Percentiles rank a stretch among this genome's conserved stretches.
Evolutionary conservation across 2,113 vertebrate species (phyloP).

Genomic region (Pampusana beccarii): DNA sequence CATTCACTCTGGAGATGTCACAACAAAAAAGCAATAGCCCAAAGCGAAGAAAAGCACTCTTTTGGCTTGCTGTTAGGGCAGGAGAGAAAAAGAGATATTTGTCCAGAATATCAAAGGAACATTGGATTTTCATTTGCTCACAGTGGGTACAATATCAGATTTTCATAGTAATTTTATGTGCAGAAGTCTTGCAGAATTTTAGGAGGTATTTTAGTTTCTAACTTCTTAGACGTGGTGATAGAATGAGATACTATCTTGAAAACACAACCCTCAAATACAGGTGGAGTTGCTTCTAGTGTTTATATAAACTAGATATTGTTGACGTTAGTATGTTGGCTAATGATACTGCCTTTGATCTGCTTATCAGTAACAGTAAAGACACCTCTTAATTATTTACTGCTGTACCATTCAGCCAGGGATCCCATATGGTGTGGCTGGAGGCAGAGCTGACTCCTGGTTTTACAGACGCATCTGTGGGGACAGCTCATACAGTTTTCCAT

Average conservation of each 20-base stretch:
- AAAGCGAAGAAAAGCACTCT: constrained; percentile 15
- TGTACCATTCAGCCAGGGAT: neutral
- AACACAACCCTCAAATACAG: neutral
- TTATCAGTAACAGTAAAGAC: neutral
- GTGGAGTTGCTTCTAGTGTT: constrained; percentile 30
- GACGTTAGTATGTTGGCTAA: neutral
- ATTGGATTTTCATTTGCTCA: neutral
- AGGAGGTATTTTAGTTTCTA: neutral
- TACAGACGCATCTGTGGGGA: neutral
- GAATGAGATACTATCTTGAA: neutral
- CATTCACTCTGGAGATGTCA: constrained; percentile 1
- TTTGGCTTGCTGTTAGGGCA: neutral
- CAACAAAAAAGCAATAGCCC: constrained; percentile 24
- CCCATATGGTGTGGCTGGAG: neutral
- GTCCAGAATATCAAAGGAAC: neutral
- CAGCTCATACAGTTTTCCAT: neutral
- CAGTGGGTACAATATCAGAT: neutral
- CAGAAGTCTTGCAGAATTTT: neutral
- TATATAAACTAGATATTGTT: neutral
- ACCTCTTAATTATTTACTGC: neutral
- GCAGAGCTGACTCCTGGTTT: neutral
- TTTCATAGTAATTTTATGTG: neutral
- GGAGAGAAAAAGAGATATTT: neutral
- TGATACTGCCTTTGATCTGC: neutral
- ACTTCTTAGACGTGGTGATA: neutral